These are phyloP conservation scores for Paratrypauchen microcephalus DNA, from an alignment of 2,797 vertebrate genomes.

Conservation along the genomic window DNA sequence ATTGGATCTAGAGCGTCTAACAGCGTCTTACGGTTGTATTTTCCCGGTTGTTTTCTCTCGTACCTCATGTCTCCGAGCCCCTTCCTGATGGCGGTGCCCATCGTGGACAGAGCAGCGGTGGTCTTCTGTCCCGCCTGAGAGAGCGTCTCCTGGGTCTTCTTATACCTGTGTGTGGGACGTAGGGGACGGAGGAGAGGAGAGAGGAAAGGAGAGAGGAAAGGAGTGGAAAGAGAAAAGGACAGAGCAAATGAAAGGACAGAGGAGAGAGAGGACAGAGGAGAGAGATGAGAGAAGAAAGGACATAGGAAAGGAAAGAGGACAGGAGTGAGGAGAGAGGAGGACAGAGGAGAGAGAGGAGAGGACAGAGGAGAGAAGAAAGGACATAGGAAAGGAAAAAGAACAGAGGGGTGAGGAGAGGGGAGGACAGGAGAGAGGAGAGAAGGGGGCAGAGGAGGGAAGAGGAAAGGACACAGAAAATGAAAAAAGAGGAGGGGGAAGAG, in stretches of 20 bases:
- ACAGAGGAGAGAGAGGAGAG: too few species aligned
- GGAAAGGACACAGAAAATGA: neutral
- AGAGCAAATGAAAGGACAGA: neutral
- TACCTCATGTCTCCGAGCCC: slow-evolving; percentile 96
- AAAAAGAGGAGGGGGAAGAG: neutral
- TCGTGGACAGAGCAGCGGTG: slow-evolving; percentile 85
- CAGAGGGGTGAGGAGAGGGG: neutral
- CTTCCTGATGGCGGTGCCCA: slow-evolving; percentile 87
- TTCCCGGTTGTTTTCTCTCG: neutral
- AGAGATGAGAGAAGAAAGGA: too few species aligned
- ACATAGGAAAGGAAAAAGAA: neutral
- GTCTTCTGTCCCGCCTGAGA: slow-evolving; percentile 94
- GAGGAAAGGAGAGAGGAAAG: neutral
- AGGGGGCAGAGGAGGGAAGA: neutral
- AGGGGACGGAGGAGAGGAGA: neutral
- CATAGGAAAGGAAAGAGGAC: neutral
- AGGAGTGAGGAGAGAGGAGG: neutral
- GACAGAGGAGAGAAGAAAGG: neutral
- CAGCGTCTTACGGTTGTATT: too few species aligned
- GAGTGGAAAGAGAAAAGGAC: neutral
- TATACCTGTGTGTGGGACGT: slow-evolving; percentile 79
- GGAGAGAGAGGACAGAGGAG: too few species aligned
- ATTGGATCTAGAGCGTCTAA: too few species aligned
- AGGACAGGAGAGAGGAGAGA: neutral
- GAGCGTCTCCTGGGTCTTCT: slow-evolving; percentile 97